Conservation (phyloP, 2,888 invertebrate species). For the Peribatodes rhomboidaria region DNA sequence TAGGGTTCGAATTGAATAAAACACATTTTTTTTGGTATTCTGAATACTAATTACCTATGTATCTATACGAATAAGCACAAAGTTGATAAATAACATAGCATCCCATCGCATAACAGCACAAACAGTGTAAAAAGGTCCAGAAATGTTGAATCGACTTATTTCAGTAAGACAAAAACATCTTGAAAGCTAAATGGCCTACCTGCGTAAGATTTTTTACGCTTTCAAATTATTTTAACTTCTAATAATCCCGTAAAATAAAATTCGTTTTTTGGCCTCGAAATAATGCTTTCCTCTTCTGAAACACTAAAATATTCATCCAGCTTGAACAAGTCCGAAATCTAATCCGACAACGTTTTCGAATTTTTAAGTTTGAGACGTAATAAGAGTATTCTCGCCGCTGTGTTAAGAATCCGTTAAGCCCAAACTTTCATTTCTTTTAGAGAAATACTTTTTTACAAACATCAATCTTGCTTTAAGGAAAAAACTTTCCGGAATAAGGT, state of each 20-base stretch:
- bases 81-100: too few species aligned
- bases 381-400: constrained; percentile 22
- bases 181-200: neutral
- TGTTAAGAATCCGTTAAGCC: constrained; percentile 36
- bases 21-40: too few species aligned
- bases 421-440: constrained; percentile 52
- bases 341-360: constrained; percentile 18
- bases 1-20: too few species aligned
- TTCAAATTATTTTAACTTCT: neutral
- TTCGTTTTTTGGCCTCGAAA: neutral
- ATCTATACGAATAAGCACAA: too few species aligned
- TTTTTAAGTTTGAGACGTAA: constrained; percentile 26
- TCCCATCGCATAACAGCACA: too few species aligned
- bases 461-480: constrained; percentile 77
- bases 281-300: neutral
- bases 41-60: too few species aligned
- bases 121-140: too few species aligned
- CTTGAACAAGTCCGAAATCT: constrained; percentile 10
- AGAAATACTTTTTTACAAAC: constrained; percentile 67
- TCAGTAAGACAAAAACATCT: neutral
- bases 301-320: constrained; percentile 20
- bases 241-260: neutral
- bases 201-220: neutral
- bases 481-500: constrained; percentile 75
- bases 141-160: too few species aligned